These are phyloP conservation scores for Coracias cyanogaster DNA, from an alignment of 2,797 vertebrate species.

Conservation along the genomic window DNA sequence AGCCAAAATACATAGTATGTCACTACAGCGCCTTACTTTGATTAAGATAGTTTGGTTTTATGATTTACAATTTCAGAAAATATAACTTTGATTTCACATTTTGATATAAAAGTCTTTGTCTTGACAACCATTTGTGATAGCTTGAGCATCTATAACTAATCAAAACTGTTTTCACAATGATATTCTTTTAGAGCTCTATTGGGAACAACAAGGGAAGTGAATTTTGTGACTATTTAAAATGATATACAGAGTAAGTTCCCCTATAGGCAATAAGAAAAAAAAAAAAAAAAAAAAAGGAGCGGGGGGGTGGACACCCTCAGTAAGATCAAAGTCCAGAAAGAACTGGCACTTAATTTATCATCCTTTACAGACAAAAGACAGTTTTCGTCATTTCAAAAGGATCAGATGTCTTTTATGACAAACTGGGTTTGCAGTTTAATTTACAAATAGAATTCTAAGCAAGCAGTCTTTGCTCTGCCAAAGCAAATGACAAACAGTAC, in stretches of 20 bases:
- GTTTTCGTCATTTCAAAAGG: conserved; percentile 92
- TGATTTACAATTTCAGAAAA: conserved; percentile 23
- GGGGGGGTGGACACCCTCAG: background rate
- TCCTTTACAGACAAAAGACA: conserved; percentile 90
- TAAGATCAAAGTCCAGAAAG: conserved; percentile 91
- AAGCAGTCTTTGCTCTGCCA: conserved; percentile 83
- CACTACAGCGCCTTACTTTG: background rate
- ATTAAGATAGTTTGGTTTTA: background rate
- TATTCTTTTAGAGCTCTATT: background rate
- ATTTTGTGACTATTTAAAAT: conserved; percentile 87
- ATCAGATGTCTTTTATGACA: conserved; percentile 90
- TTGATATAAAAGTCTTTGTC: conserved; percentile 2
- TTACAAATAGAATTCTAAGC: conserved; percentile 89
- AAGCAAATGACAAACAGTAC: conserved; percentile 79
- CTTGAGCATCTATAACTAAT: background rate
- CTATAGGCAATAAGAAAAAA: conserved; percentile 82
- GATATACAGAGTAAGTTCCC: conserved; percentile 85
- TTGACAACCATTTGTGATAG: conserved; percentile 2
- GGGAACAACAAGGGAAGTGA: conserved; percentile 53
- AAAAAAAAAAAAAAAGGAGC: conserved; percentile 70
- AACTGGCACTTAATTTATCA: conserved; percentile 95
- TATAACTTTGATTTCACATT: conserved; percentile 3
- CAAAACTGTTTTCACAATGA: conserved; percentile 6
- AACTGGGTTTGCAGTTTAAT: conserved; percentile 92
- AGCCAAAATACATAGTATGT: background rate